Percentiles rank a stretch among this genome's conserved stretches.
These are phyloP conservation scores for Monodelphis domestica DNA, from an alignment of 2,797 vertebrate genomes.

Conservation along the genomic window DNA sequence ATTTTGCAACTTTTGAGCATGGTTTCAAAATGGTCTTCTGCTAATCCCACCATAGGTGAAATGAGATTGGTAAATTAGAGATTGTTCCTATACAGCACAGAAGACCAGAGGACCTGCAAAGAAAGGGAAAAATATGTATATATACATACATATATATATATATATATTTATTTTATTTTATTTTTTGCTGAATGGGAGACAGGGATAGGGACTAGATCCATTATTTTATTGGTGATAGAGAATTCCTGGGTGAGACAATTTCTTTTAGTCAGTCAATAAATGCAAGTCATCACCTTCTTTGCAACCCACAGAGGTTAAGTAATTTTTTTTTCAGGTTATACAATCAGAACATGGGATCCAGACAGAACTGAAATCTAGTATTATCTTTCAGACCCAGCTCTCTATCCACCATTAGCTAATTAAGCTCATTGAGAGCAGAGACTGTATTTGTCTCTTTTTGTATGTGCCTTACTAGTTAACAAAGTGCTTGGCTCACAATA, in stretches of 20 bases:
- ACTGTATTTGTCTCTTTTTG: neutral
- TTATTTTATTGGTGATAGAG: neutral
- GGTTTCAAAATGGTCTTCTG: constrained; percentile 47
- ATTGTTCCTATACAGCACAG: constrained; percentile 33
- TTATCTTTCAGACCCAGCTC: neutral
- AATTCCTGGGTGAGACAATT: neutral
- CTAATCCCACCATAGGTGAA: constrained; percentile 50
- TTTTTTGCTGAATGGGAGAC: neutral
- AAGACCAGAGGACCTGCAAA: constrained; percentile 12
- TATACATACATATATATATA: neutral
- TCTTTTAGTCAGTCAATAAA: neutral
- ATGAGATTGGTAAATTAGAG: constrained; percentile 63
- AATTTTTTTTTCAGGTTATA: neutral
- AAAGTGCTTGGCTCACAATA: neutral
- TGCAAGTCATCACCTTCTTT: no score
- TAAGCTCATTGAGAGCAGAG: neutral
- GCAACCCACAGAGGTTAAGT: neutral
- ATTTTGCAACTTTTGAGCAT: constrained; percentile 14
- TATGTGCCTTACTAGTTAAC: neutral
- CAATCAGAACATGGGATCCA: neutral
- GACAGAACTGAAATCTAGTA: neutral
- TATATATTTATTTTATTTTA: no score
- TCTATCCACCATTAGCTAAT: neutral
- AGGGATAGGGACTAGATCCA: neutral
- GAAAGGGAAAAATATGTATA: no score